Conservation (phyloP, 64 coral and sea anemone genomes). For the Dendronephthya gigantea region DNA sequence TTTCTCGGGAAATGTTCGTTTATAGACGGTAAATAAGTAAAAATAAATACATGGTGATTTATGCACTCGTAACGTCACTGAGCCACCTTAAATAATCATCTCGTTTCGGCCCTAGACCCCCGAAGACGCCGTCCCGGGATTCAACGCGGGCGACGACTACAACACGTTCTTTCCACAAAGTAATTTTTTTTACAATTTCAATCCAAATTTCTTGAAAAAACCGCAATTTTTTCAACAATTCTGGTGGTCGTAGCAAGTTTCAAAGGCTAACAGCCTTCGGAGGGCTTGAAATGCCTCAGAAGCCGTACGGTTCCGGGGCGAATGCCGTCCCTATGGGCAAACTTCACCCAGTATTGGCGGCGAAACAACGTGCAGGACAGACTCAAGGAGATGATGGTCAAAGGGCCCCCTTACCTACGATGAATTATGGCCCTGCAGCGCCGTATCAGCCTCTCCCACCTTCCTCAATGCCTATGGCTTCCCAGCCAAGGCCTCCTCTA, state of each 20-base stretch:
- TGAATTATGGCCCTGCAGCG: conserved; percentile 27
- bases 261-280: not conserved
- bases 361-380: conserved; percentile 44
- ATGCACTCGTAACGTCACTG: too few relatives aligned
- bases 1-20: not conserved
- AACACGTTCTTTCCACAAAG: not conserved
- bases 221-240: not conserved
- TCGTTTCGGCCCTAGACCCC: too few relatives aligned
- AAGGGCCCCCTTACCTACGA: conserved; percentile 24
- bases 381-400: conserved; percentile 25
- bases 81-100: too few relatives aligned
- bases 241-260: not conserved
- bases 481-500: not conserved
- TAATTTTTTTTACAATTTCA: not conserved
- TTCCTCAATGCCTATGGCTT: not conserved
- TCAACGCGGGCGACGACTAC: not conserved
- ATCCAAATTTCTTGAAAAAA: not conserved
- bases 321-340: conserved; percentile 85
- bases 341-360: conserved; percentile 89
- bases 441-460: not conserved
- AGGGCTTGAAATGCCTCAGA: conserved; percentile 4
- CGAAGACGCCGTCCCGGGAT: not conserved
- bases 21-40: not conserved
- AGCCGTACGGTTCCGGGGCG: conserved; percentile 55
- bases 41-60: too few relatives aligned